A percentile compares a stretch with the other conserved stretches of the same genome.
Evolutionary conservation across 2,113 vertebrate species (phyloP).

Genomic region (Anser brachyrhynchus): DNA sequence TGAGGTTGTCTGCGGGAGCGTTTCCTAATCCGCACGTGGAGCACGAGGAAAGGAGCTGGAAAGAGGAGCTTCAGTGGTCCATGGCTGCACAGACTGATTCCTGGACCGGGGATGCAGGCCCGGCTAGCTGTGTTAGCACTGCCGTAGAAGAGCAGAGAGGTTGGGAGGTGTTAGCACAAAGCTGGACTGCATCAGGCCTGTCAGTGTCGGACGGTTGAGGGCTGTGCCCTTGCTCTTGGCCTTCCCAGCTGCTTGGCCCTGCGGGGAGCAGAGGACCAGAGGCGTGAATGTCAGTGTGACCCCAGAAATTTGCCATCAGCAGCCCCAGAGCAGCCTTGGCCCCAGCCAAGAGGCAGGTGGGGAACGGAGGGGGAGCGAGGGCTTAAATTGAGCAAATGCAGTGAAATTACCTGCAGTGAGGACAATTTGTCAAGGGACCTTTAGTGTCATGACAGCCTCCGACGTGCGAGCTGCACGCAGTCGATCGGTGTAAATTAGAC

Average conservation of each 20-base stretch:
- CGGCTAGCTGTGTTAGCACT: background rate
- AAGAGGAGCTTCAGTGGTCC: background rate
- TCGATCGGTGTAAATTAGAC: background rate
- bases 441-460: too few species aligned
- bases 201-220: constrained; percentile 43
- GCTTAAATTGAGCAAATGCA: too few species aligned
- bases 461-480: too few species aligned
- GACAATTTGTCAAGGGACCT: too few species aligned
- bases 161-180: constrained; percentile 12
- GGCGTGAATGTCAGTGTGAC: background rate
- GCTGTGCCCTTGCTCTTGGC: background rate
- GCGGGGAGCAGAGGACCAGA: background rate
- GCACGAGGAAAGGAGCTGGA: background rate
- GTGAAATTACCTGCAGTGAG: too few species aligned
- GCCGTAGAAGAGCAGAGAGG: background rate
- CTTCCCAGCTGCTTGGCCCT: background rate
- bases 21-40: background rate
- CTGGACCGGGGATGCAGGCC: background rate
- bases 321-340: too few species aligned
- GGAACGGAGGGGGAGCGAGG: too few species aligned
- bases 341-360: too few species aligned
- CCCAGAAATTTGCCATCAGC: too few species aligned
- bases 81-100: background rate
- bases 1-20: background rate
- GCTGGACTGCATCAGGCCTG: background rate